Conservation (phyloP, 2,797 vertebrate species). For the Avahi laniger region DNA sequence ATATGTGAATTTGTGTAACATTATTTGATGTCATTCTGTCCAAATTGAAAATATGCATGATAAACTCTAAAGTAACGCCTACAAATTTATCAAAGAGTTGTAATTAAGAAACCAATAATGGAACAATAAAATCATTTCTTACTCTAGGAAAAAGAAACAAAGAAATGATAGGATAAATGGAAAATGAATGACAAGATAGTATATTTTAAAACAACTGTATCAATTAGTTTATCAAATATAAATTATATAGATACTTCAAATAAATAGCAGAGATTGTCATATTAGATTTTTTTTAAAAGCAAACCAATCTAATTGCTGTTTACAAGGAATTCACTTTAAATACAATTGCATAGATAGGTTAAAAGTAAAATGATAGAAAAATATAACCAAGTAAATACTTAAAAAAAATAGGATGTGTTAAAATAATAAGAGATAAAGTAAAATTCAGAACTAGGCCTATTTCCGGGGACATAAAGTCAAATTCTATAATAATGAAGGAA, state of each 20-base stretch:
- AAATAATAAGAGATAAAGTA: not conserved
- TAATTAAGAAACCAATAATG: not conserved
- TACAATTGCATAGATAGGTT: not conserved
- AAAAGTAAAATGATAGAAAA: not conserved
- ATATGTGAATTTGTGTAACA: not conserved
- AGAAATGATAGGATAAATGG: not conserved
- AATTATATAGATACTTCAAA: not conserved
- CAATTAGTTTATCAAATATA: not conserved
- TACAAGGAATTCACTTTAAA: not conserved
- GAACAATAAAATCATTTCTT: not conserved
- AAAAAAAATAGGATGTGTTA: not conserved
- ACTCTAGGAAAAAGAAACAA: not conserved
- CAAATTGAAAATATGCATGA: not conserved
- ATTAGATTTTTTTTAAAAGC: not conserved
- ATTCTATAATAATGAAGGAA: not conserved
- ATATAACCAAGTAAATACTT: not conserved
- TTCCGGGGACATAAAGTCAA: not conserved
- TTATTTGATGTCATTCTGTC: not conserved
- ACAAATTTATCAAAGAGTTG: not conserved
- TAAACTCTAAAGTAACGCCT: not conserved
- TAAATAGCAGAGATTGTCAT: not conserved
- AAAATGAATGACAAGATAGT: not conserved
- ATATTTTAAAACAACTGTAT: not conserved
- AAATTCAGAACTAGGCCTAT: not conserved
- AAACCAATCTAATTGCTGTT: not conserved